phyloP scores from a whole-genome alignment of 2,113 vertebrate species.

The Pelecanus crispus region DNA sequence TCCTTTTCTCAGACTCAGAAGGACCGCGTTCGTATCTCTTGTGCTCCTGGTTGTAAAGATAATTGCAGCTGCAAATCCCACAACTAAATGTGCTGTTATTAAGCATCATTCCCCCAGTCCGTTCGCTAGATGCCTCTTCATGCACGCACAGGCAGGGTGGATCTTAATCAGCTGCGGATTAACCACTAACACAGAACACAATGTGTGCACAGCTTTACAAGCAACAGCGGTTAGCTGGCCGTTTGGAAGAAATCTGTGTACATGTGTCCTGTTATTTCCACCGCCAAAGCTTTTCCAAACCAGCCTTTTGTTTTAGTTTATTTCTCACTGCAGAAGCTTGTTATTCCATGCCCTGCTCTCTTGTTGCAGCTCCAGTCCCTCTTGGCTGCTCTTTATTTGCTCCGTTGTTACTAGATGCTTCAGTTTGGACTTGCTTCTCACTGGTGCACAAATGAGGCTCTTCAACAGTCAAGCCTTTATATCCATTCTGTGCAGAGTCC shows the following conservation, averaged over 20 bases:
- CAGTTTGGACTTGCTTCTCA: neutral
- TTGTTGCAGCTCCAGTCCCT: neutral
- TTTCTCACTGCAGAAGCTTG: slow-evolving; percentile 27
- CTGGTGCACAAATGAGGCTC: neutral
- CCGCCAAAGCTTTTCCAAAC: slow-evolving; percentile 12
- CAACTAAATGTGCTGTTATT: neutral
- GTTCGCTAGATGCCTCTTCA: neutral
- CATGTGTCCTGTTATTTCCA: neutral
- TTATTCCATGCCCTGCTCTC: neutral
- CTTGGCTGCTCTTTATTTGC: neutral
- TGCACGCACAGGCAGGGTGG: neutral
- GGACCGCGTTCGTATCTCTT: neutral
- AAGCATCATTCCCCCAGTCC: neutral
- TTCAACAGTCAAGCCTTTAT: slow-evolving; percentile 20
- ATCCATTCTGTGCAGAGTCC: neutral
- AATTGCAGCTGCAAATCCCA: neutral
- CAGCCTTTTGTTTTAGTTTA: slow-evolving; percentile 21
- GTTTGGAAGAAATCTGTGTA: slow-evolving; percentile 22
- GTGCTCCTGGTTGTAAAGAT: neutral
- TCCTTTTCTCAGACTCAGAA: neutral
- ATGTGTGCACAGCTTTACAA: neutral
- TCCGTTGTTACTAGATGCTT: neutral
- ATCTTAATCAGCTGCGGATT: neutral
- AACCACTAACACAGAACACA: neutral
- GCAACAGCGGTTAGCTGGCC: neutral